These are phyloP conservation scores for Hypotaenidia okinawae DNA, from an alignment of 2,797 vertebrate genomes.

Conservation along the genomic window DNA sequence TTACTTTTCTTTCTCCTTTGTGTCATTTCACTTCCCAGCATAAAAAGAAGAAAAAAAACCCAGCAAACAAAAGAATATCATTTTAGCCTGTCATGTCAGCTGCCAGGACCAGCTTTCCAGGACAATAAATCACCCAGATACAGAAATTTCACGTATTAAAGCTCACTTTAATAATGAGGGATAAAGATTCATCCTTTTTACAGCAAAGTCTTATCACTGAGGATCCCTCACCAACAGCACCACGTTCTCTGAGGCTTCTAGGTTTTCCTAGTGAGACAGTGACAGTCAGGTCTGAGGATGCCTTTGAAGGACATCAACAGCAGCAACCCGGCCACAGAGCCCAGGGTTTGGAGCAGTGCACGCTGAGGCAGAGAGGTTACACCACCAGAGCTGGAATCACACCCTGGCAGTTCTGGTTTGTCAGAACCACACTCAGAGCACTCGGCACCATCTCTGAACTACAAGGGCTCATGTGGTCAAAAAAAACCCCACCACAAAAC, in stretches of 20 bases:
- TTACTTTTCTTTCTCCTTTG: background rate
- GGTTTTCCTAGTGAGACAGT: background rate
- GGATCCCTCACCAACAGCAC: background rate
- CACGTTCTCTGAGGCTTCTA: background rate
- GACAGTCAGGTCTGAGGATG: background rate
- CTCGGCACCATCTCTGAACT: background rate
- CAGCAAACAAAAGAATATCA: background rate
- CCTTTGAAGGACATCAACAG: background rate
- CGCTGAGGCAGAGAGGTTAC: background rate
- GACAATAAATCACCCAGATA: background rate
- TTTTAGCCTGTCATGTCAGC: background rate
- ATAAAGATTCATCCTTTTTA: background rate
- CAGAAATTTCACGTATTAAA: background rate
- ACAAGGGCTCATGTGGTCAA: background rate
- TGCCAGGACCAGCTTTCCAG: background rate
- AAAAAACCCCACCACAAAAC: background rate
- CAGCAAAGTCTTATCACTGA: background rate
- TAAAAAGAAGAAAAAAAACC: background rate
- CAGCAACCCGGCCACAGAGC: background rate
- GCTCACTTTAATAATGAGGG: background rate
- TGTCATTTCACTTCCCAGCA: background rate
- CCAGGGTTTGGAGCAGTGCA: background rate
- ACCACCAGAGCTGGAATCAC: background rate
- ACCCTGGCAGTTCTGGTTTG: background rate
- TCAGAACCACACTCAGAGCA: background rate